Base-by-base conservation (phyloP, 1,140 invertebrate species). In the Lepidostoma basale region DNA sequence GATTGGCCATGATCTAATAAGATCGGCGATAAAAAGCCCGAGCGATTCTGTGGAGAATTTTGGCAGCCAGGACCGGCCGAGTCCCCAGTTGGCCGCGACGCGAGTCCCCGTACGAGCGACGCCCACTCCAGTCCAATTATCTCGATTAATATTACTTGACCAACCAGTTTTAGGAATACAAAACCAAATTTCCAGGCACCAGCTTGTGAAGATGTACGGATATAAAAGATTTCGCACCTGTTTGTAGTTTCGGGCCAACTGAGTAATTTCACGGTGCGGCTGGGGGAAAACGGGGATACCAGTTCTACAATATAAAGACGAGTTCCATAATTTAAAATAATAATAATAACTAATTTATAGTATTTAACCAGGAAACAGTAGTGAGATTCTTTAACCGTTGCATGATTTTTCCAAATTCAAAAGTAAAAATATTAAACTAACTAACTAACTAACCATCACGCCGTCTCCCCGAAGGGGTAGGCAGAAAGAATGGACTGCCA, bases 61-160 rank as follows among this genome's bases (percentile, higher is more conserved):
- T 49, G 0, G 22, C 23, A 49, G 20, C 20, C 22, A 25, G 10
- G 10, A n/a, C 10, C 2, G 5, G 33, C 33, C 2, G 9, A 36
- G 33, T 2, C 10, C n/a, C n/a, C 33, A 36, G 10, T n/a, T n/a
- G 33, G 33, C 1, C 33, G 14, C 33, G 5, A 36, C 33, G 5
- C 33, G 33, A n/a, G 33, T n/a, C 2, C 33, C 26, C 9, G 26
- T 33, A 49, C 23, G 23, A 25, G 49, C n/a, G 28, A 33, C 52
- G 52, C 52, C 52, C 30, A 56, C 52, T 49, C 28, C 52, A 33
- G 36, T 33, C 52, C 52, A 56, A 56, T 56, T 56, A 56, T 36
- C 52, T 56, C 52, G 30, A 56, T 56, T 56, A 56, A 56, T 56
- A 56, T 56, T 56, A 56, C 52, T 56, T 33, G 52, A 56, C 52